Evolutionary conservation across 2,113 vertebrate genomes (phyloP), one percentile per base, ranked within the genome.

Genomic region (Polyodon spathula): DNA sequence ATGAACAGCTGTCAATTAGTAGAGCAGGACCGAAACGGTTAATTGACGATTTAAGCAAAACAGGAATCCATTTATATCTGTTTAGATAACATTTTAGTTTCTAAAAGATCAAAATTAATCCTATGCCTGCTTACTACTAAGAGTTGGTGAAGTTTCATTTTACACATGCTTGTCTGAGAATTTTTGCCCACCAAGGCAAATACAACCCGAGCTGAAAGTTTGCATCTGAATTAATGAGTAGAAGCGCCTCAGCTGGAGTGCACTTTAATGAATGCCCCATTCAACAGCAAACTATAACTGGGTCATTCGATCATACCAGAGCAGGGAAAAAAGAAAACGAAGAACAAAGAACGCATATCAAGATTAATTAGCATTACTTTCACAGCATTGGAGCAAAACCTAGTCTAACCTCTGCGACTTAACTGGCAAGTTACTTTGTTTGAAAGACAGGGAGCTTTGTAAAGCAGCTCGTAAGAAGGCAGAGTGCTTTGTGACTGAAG

Each of bases 221-320:
- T 50, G 48, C 5, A 6, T n/a, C 12, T 50, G 15, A 3, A n/a
- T 11, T 50, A n/a, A 16, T 4, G 6, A 16, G 16, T 5, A 55
- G n/a, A 17, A 27, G n/a, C 37, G n/a, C 27, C 53, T 17, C 53
- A 27, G 53, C 17, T 27, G 53, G 53, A 38, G 53, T 37, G 53
- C 2, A 37, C 9, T 55, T 37, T 55, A 55, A 55, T 62, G 67
- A 75, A 53, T 55, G 63, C 65, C 63, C 44, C 50, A 53, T 64
- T 76, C 71, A 66, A 66, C 57, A 39, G 63, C 44, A 60, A 70
- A 72, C 60, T 63, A 59, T 54, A 12, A 4, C 41, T 50, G 69
- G 63, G 46, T 69, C 58, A 58, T 8, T 61, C 54, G 53, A 48
- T 16, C 51, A 61, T 55, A 56, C 58, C 55, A 9, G 17, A 38